Conservation (phyloP, 2,797 vertebrate species). For the Synanceia verrucosa region DNA sequence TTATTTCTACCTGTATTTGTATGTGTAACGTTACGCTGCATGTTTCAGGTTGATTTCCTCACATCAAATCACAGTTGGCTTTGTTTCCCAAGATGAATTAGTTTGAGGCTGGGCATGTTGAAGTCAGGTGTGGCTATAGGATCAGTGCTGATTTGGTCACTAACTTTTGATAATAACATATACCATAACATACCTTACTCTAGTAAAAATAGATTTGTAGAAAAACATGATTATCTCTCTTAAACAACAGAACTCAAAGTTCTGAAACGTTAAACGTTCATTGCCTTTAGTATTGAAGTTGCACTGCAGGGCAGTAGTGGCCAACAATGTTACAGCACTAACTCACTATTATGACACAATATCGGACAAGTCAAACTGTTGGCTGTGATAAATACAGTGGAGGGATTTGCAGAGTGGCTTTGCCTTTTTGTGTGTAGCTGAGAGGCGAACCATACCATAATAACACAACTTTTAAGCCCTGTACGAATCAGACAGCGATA, state of each 20-base stretch:
- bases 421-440: background rate
- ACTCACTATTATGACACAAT: background rate
- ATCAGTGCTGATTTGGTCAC: background rate
- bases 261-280: background rate
- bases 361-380: background rate
- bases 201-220: too few species aligned
- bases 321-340: background rate
- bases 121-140: too few species aligned
- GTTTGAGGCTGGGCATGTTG: background rate
- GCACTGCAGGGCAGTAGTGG: background rate
- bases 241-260: background rate
- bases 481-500: background rate
- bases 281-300: background rate
- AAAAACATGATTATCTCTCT: background rate
- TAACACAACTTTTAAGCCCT: too few species aligned
- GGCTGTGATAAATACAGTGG: background rate
- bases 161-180: too few species aligned
- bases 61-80: background rate
- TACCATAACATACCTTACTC: too few species aligned
- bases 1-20: too few species aligned
- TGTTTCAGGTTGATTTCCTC: background rate
- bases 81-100: background rate
- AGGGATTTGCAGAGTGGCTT: background rate
- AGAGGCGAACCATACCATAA: too few species aligned
- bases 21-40: background rate